Percentiles rank a stretch among this genome's conserved stretches.
Evolutionary conservation across 1,140 invertebrate genomes (phyloP).

Genomic region (Orius insidiosus): DNA sequence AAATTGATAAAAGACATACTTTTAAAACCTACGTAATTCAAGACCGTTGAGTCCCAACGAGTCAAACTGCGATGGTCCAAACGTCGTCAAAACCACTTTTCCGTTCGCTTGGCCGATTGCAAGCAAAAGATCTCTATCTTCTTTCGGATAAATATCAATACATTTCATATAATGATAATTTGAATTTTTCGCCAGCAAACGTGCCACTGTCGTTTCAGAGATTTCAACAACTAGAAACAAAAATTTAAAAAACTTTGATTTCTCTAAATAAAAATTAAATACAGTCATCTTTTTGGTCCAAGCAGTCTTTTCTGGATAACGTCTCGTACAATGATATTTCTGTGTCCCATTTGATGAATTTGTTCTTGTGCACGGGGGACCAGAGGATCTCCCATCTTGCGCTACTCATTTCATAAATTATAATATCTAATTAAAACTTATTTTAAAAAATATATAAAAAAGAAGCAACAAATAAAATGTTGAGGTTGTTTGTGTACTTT

Average conservation of each 20-base stretch:
- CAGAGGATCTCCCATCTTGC: constrained; percentile 55
- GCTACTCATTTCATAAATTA: constrained; percentile 26
- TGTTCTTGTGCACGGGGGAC: constrained; percentile 57
- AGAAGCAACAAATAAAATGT: too few relatives aligned
- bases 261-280: constrained; percentile 2
- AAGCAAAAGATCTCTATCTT: constrained; percentile 54
- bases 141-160: constrained; percentile 57
- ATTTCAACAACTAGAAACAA: constrained; percentile 40
- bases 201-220: constrained; percentile 44
- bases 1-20: background rate
- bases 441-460: too few relatives aligned
- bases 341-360: constrained; percentile 72
- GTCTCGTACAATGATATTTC: constrained; percentile 72
- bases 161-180: constrained; percentile 53
- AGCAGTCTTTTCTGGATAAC: constrained; percentile 35
- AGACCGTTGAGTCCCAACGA: constrained; percentile 46
- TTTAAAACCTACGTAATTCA: constrained; percentile 48
- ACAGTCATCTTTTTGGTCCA: background rate
- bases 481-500: too few relatives aligned
- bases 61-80: constrained; percentile 52
- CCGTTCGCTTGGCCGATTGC: constrained; percentile 75
- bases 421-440: too few relatives aligned
- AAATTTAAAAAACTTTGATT: constrained; percentile 13
- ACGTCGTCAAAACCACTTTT: constrained; percentile 60
- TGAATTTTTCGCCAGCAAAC: constrained; percentile 44